Conservation (phyloP, 2,113 vertebrate genomes). For the Pionites leucogaster region DNA sequence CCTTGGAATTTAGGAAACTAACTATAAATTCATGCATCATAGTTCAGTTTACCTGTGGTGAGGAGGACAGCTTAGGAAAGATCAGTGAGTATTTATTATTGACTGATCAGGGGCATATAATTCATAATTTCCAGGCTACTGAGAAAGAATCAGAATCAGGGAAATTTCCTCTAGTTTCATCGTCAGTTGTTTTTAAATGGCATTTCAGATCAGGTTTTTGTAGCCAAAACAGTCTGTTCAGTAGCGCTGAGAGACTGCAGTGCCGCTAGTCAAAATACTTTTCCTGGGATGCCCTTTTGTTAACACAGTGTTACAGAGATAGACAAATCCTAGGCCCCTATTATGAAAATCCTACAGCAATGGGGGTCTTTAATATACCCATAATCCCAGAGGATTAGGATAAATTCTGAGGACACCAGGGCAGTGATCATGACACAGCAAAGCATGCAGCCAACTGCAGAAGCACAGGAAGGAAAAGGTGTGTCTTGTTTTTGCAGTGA, state of each 20-base stretch:
- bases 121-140: not conserved
- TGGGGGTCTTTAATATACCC: constrained; percentile 6
- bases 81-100: not conserved
- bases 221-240: not conserved
- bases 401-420: constrained; percentile 46
- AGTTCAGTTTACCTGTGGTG: not conserved
- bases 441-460: not conserved
- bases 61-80: not conserved
- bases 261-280: constrained; percentile 39
- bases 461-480: not conserved
- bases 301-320: constrained; percentile 20
- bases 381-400: constrained; percentile 54
- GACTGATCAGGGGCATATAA: not conserved
- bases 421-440: constrained; percentile 47
- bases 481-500: not conserved
- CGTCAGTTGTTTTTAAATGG: not conserved
- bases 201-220: not conserved
- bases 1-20: not conserved
- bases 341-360: constrained; percentile 49
- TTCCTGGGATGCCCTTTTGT: constrained; percentile 39
- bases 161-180: not conserved
- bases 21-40: not conserved
- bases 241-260: not conserved
- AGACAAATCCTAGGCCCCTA: not conserved
- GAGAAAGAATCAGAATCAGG: not conserved